Evolutionary conservation across 2,797 vertebrate species (phyloP).

Genomic region (Rhinogobio ventralis): DNA sequence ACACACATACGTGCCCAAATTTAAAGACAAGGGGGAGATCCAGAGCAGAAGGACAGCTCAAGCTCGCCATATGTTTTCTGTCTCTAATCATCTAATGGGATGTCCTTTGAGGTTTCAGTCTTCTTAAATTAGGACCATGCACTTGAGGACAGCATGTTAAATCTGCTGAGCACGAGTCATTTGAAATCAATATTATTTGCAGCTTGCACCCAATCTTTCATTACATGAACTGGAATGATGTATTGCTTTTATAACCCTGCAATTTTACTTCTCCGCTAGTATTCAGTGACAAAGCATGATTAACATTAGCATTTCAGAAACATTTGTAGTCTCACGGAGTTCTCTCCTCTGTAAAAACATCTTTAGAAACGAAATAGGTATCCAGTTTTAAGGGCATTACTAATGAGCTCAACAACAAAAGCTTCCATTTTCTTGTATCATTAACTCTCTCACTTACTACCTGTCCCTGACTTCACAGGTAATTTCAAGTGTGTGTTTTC

Average conservation of each 20-base stretch:
- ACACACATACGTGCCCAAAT: background rate
- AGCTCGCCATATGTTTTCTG: slow-evolving; percentile 34
- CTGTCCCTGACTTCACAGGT: slow-evolving; percentile 14
- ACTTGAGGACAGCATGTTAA: slow-evolving; percentile 1
- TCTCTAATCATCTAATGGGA: slow-evolving; percentile 51
- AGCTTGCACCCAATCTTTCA: slow-evolving; percentile 19
- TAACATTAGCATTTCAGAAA: slow-evolving; percentile 15
- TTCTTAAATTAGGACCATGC: slow-evolving; percentile 45
- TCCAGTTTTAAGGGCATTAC: slow-evolving; percentile 33
- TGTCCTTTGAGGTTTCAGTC: slow-evolving; percentile 42
- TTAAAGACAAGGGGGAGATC: slow-evolving; percentile 3
- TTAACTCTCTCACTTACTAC: slow-evolving; percentile 9
- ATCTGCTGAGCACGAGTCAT: slow-evolving; percentile 9
- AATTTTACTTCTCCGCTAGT: background rate
- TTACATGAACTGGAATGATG: slow-evolving; percentile 19
- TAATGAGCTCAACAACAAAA: slow-evolving; percentile 38
- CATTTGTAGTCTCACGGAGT: background rate
- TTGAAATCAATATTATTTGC: slow-evolving; percentile 39
- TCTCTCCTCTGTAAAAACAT: slow-evolving; percentile 12
- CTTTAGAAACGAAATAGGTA: slow-evolving; percentile 1
- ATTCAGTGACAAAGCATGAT: background rate
- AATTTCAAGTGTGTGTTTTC: slow-evolving; percentile 19
- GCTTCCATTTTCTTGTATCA: background rate
- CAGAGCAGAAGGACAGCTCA: slow-evolving; percentile 26
- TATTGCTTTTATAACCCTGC: background rate